These are phyloP conservation scores for Nephrocerus scutellatus DNA, from an alignment of 2,888 invertebrate genomes.

Conservation along the genomic window DNA sequence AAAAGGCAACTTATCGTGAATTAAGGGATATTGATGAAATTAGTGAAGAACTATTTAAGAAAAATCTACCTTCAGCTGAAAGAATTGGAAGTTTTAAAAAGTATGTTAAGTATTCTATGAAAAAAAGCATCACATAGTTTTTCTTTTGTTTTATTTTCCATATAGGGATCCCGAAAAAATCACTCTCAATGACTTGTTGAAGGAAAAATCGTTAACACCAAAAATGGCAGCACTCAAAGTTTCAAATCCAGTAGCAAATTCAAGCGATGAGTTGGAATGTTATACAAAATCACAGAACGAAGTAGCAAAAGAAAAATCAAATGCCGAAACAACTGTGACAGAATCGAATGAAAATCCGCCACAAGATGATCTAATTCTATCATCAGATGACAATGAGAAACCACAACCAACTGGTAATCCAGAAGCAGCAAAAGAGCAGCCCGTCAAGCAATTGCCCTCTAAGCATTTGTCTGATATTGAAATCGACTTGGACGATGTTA, in stretches of 20 bases:
- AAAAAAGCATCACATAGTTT: constrained; percentile 7
- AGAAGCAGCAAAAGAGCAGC: constrained; percentile 3
- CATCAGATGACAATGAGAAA: constrained; percentile 2
- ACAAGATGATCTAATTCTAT: constrained; percentile 16
- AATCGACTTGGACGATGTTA: constrained; percentile 68
- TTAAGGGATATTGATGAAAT: constrained; percentile 56
- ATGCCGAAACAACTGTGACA: constrained; percentile 15
- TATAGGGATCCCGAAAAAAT: constrained; percentile 41
- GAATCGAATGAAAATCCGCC: constrained; percentile 5
- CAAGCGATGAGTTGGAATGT: neutral
- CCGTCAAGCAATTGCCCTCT: constrained; percentile 23
- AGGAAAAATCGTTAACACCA: constrained; percentile 23
- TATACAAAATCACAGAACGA: constrained; percentile 1
- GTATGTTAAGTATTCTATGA: constrained; percentile 32
- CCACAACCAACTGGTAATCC: constrained; percentile 6
- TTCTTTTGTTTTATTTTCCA: too few relatives aligned
- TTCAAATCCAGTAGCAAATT: too few relatives aligned
- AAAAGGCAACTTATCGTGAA: constrained; percentile 24
- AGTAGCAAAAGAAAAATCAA: constrained; percentile 2
- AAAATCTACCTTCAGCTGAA: constrained; percentile 54
- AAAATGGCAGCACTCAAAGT: too few relatives aligned
- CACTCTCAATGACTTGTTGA: constrained; percentile 39
- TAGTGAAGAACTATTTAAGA: constrained; percentile 71
- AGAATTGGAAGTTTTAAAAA: constrained; percentile 48
- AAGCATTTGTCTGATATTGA: constrained; percentile 53